Base-by-base conservation (phyloP, 2,113 vertebrate genomes). In the Polyodon spathula region DNA sequence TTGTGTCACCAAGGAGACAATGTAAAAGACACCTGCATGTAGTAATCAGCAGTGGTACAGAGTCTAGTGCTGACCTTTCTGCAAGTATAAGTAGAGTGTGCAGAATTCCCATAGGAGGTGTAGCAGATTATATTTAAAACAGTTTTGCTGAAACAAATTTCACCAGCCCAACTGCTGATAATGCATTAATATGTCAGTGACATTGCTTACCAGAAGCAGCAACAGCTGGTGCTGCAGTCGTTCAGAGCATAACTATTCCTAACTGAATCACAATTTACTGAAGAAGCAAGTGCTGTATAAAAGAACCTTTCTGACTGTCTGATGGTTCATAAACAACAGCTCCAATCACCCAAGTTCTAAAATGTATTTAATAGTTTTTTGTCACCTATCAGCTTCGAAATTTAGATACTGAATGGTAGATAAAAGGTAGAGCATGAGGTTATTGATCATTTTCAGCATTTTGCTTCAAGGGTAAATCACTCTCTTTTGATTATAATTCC, bases 161-260 rank as follows among this genome's bases (percentile, higher is more conserved):
- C 39, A 17, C 56, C n/a, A 58, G 37, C 44, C 52, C 55, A 61
- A 40, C 11, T 68, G 43, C 37, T 61, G 60, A 4, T 3, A n/a
- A 0, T 61, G 42, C 65, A 69, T 48, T 15, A 4, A 50, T 53
- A 73, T 63, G 7, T 15, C 46, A 61, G 38, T 1, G 60, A 61
- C 27, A 65, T 39, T 56, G 9, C 5, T 63, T 61, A 61, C 17
- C 37, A 67, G 38, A 67, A 71, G 37, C 38, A 66, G 38, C 2
- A 71, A 58, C 67, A 67, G 46, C 44, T 67, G 64, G 8, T 68
- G 48, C 8, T 59, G 37, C 16, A 63, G 16, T 40, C 61, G 6
- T 0, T 64, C 53, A 60, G 39, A 63, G 63, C 16, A 59, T 56
- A 68, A 71, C 16, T 8, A 61, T 0, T 0, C 8, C 62, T 14